Percentiles rank a stretch among this genome's conserved stretches.
Evolutionary conservation across 2,797 vertebrate genomes (phyloP).

Genomic region (Babyrousa celebensis): DNA sequence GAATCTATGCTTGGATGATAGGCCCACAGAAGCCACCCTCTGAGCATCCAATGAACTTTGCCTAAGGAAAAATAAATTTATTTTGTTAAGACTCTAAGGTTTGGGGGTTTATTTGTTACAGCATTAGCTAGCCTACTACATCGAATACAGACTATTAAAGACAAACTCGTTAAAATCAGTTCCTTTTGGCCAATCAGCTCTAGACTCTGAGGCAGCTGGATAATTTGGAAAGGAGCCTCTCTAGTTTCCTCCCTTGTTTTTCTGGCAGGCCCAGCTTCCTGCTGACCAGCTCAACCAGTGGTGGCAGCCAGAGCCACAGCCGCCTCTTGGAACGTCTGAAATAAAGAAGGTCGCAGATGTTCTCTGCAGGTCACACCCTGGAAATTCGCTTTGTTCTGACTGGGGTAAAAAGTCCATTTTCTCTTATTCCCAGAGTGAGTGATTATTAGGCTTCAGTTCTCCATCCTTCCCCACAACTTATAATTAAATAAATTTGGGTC

Average conservation of each 20-base stretch:
- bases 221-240: constrained; percentile 66
- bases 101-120: not conserved
- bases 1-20: not conserved
- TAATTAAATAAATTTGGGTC: not conserved
- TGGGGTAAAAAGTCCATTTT: constrained; percentile 61
- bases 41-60: not conserved
- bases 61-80: not conserved
- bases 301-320: constrained; percentile 69
- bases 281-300: constrained; percentile 74
- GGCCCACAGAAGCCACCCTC: not conserved
- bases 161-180: not conserved
- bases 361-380: constrained; percentile 81
- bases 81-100: not conserved
- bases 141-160: constrained; percentile 38
- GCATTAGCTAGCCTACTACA: constrained; percentile 1
- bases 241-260: constrained; percentile 78
- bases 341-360: constrained; percentile 82
- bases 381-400: constrained; percentile 61
- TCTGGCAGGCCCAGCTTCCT: constrained; percentile 83
- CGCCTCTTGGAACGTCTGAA: constrained; percentile 80
- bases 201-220: constrained; percentile 61
- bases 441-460: constrained; percentile 16
- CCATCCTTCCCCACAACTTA: not conserved
- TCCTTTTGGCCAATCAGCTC: constrained; percentile 54
- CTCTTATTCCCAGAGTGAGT: constrained; percentile 34